A percentile compares a stretch with the other conserved stretches of the same genome.
phyloP scores from a whole-genome alignment of 2,797 vertebrate genomes.

The Percopsis omiscomaycus region DNA sequence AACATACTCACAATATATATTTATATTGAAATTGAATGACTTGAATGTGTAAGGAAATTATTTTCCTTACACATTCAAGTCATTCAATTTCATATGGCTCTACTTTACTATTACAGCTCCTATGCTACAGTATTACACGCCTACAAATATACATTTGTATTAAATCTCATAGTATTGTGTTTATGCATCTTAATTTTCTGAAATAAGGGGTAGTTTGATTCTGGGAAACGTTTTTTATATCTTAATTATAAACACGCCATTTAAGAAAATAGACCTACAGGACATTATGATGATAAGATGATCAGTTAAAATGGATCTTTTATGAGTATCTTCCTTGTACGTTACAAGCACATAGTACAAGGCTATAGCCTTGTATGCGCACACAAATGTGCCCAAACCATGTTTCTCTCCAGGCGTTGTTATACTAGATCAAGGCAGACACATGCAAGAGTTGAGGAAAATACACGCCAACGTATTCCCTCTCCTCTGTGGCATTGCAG shows the following conservation, averaged over 20 bases:
- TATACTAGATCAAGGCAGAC: constrained; percentile 32
- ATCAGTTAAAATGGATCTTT: constrained; percentile 2
- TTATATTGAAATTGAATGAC: too few relatives aligned
- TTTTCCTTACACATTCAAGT: constrained; percentile 10
- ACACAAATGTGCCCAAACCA: background rate
- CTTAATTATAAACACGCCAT: too few relatives aligned
- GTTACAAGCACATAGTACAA: background rate
- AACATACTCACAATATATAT: too few relatives aligned
- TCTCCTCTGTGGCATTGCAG: constrained; percentile 62
- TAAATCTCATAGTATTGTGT: too few relatives aligned
- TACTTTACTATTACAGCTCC: background rate
- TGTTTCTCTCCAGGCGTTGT: constrained; percentile 12
- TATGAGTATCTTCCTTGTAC: background rate
- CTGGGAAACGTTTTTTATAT: too few relatives aligned
- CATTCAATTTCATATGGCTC: background rate
- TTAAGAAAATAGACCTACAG: too few relatives aligned
- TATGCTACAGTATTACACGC: too few relatives aligned
- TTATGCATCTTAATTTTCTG: too few relatives aligned
- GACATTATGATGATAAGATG: too few relatives aligned
- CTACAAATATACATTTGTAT: too few relatives aligned
- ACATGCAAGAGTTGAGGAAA: constrained; percentile 39
- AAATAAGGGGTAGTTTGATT: too few relatives aligned
- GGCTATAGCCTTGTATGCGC: background rate
- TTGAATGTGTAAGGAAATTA: background rate
- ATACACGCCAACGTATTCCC: constrained; percentile 51